Evolutionary conservation across 2,797 vertebrate genomes (phyloP), one percentile per base, ranked within the genome.

Genomic region (Lacerta viridis): DNA sequence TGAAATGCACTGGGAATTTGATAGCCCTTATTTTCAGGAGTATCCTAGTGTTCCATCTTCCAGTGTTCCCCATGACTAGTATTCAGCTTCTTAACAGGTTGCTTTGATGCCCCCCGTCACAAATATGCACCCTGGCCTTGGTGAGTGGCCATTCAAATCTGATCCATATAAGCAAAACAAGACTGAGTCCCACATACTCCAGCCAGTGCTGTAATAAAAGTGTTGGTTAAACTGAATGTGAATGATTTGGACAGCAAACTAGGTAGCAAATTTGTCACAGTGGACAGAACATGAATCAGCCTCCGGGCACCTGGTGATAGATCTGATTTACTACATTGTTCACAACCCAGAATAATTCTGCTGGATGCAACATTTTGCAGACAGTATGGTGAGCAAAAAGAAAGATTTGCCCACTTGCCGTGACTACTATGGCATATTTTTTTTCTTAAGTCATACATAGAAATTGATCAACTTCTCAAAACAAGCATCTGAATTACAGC

Each of bases 281-380:
- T 76, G 72, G 74, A 39, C 59, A 83, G 87, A 83, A 83, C 43
- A 36, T 83, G 87, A 77, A 77, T 55, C 72, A 83, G n/a, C 15
- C n/a, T 39, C 41, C 61, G 18, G 80, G 69, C 55, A 88, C 41
- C 33, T 55, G 72, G 61, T 77, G 72, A 76, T 41, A 88, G n/a
- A 33, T 18, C 15, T 83, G 59, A 68, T 88, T 55, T 83, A 83
- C 43, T 76, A 83, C 2, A 5, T 68, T 18, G 68, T 79, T 86
- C 75, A 50, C 41, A n/a, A 50, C 27, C 61, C 84, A 50, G 80
- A 87, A 88, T 88, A 88, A 75, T 88, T 83, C 41, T 88, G 72
- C 72, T 88, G 80, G 29, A 66, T 50, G 43, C 59, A 41, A 50
- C n/a, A 55, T 36, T 76, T 68, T 55, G 39, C 7, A 82, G 80